Evolutionary conservation across 2,113 vertebrate species (phyloP).

Genomic region (Amphilophus citrinellus): DNA sequence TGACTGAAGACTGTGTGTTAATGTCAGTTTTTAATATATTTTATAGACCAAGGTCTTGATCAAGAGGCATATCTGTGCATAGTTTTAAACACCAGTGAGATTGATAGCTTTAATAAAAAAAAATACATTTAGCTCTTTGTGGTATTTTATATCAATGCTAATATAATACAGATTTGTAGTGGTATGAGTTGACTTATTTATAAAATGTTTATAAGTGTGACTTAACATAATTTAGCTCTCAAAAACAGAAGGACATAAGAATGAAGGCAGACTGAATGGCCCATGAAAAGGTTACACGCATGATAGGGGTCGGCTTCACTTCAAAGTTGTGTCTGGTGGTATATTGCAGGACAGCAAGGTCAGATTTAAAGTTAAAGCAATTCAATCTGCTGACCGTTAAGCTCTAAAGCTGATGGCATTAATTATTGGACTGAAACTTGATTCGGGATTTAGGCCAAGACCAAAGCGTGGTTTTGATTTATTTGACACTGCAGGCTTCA

Average conservation of each 20-base stretch:
- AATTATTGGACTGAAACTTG: constrained; percentile 8
- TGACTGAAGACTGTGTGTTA: background rate
- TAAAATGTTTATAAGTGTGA: background rate
- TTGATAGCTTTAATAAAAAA: constrained; percentile 45
- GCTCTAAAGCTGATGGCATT: background rate
- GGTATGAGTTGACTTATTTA: background rate
- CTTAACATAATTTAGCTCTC: background rate
- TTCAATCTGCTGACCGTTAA: background rate
- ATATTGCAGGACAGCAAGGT: background rate
- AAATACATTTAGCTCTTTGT: background rate
- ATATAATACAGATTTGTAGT: background rate
- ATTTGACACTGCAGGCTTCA: background rate
- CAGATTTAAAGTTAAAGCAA: background rate
- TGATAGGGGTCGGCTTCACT: background rate
- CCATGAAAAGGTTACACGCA: background rate
- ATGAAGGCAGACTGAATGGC: background rate
- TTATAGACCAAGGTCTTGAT: background rate
- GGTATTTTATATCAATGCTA: constrained; percentile 3
- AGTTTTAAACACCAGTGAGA: constrained; percentile 15
- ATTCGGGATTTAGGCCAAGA: constrained; percentile 1
- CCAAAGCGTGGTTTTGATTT: constrained; percentile 11
- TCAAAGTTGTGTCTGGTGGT: background rate
- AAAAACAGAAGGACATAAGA: background rate
- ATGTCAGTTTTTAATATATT: background rate
- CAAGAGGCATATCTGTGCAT: background rate